Evolutionary conservation across 2,113 vertebrate genomes (phyloP), one percentile per base, ranked within the genome.

Genomic region (Genyomyrus donnyi): DNA sequence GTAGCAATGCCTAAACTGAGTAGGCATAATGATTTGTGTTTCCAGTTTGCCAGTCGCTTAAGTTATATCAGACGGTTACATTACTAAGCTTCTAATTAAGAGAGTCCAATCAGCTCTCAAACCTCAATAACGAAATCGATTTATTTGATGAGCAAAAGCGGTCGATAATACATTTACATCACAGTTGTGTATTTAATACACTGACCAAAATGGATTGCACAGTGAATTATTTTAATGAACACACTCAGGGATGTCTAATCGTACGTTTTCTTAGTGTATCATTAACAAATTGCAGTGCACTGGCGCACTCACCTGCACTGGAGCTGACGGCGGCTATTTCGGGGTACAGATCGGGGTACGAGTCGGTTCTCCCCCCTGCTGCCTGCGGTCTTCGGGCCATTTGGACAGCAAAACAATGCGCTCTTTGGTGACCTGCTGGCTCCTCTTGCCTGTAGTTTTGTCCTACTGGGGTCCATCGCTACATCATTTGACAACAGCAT

Each of bases 301-400:
- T 8, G 53, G 31, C 31, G 45, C 27, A 91, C 95, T 94, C 91
- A 96, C 96, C 96, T 94, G 93, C 95, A 0, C 93, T 96, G 90
- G 96, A 96, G 94, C 94, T 96, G 90, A 96, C 95, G 0, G 95
- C 93, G 1, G 92, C 93, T 91, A 95, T 94, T 39, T 96, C 95
- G 0, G 95, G 94, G 92, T 93, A 96, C 35, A 95, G 85, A 5
- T 96, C 94, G 19, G 92, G 89, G 91, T 92, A 95, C 70, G 93
- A 94, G 66, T 91, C 92, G 39, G 15, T 91, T 0, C 86, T 27
- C 24, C 93, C 93, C 89, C 87, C 94, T 48, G 90, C 48, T 87
- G n/a, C 92, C 91, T 93, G 88, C 80, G 53, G 94, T 84, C 94
- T 91, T 90, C 93, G 93, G 89, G 92, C 91, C 94, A 94, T 95